Base-by-base conservation (phyloP, 1,140 invertebrate species). In the Trigoniulus corallinus region DNA sequence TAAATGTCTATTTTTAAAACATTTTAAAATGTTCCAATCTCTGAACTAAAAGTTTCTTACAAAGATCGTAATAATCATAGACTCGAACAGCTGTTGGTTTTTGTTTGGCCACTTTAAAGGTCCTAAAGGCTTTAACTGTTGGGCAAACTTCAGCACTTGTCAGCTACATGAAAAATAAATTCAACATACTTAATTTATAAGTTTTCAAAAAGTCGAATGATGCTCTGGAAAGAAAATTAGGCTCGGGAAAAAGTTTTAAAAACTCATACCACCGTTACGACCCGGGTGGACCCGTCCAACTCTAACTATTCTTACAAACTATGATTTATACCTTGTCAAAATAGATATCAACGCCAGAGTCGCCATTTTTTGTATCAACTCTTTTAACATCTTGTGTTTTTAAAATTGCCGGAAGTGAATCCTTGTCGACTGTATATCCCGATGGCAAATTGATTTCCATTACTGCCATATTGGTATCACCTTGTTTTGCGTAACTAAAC, bases 1-100 rank as follows among this genome's bases (percentile, higher is more conserved):
- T 44, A 12, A 10, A 44, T 21, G 21, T 10, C 7, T 7, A 44
- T 13, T 44, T 10, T 21, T 44, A 37, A 10, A 37, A 37, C n/a
- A n/a, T 10, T n/a, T 10, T 10, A n/a, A 10, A 10, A 37, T n/a
- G n/a, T 37, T 37, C 7, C 34, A 37, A n/a, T n/a, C n/a, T n/a
- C n/a, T n/a, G n/a, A n/a, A 44, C 20, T 10, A 20, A 7, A 10
- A 10, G 7, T 44, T 20, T 10, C 75, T 78, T 73, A 86, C 85
- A 78, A 58, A 79, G 84, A 62, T 92, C 84, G 59, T 94, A 94
- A 65, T 94, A 94, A 61, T 94, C 88, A 58, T 88, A 94, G 55
- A 93, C 76, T 22, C 77, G 73, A 7, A 94, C 82, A 27, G 84
- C 76, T 21, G 86, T 84, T 18, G 84, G 82, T 61, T 81, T 81